Base-by-base conservation (phyloP, 2,888 invertebrate genomes). In the Acleris holmiana region DNA sequence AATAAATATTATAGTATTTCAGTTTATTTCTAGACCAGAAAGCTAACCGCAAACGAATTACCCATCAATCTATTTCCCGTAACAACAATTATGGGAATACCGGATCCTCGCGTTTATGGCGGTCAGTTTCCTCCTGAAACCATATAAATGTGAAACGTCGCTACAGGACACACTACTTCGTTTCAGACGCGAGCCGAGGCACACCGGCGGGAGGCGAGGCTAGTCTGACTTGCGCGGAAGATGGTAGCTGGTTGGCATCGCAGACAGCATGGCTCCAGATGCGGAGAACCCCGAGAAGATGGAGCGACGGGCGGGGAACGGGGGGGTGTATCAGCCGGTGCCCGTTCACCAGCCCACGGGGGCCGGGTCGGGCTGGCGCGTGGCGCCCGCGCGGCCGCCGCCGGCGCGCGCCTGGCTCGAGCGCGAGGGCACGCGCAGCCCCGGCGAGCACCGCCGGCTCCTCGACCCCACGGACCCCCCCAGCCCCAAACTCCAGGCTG, bases 401-500 rank as follows among this genome's bases (percentile, higher is more conserved):
- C 78, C 85, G 1, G 80, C 82, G 6, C 79, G 70, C 2, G 91
- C 90, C 4, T 91, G 91, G 91, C 73, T 74, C 10, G 88, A 87
- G 66, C 77, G 77, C 74, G 90, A 89, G 66, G 40, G 40, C 53
- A 79, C 82, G 15, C 67, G 74, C 67, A 85, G 85, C 62, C 84
- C 86, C 2, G 88, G 83, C 19, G 89, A 89, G 72, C 83, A 76
- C 73, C 77, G 79, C 47, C 76, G 85, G 6, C 78, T 90, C 44
- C 82, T 89, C 19, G 53, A 18, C 18, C 15, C 53, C 7, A 54
- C 64, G 4, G 79, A 80, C 4, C 57, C 68, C 25, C 73, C 73
- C 17, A 71, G 71, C 19, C 67, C 59, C 15, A 64, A 68, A 65
- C 76, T 88, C 2, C 88, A 89, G 65, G 79, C 85, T 3, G 89